These are phyloP conservation scores for Pinctada fucata DNA, from an alignment of 2,888 invertebrate species.

Conservation along the genomic window DNA sequence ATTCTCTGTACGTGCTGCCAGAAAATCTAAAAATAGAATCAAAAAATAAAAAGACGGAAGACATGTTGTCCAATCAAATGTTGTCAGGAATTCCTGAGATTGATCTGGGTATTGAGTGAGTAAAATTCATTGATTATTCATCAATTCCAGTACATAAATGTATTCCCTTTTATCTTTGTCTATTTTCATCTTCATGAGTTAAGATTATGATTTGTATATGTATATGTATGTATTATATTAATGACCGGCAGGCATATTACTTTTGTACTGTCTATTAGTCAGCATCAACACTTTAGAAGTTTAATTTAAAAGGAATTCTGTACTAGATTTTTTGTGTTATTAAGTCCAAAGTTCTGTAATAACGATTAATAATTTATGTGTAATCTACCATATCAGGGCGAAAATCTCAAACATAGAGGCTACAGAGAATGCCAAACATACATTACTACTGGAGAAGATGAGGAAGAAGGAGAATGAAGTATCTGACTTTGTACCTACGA, in stretches of 20 bases:
- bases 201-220: too few species aligned
- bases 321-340: too few species aligned
- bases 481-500: conserved; percentile 94
- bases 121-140: not conserved
- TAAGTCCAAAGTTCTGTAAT: too few species aligned
- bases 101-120: conserved; percentile 96
- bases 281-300: too few species aligned
- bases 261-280: too few species aligned
- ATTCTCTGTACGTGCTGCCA: conserved; percentile 85
- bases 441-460: conserved; percentile 90
- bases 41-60: conserved; percentile 91
- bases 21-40: conserved; percentile 89
- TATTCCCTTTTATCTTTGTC: too few species aligned
- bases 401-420: conserved; percentile 99
- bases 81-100: conserved; percentile 99
- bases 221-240: too few species aligned
- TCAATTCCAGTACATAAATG: too few species aligned
- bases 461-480: conserved; percentile 96
- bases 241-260: too few species aligned
- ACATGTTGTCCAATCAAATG: conserved; percentile 99
- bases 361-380: too few species aligned
- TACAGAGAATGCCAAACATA: conserved; percentile 98
- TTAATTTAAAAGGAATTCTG: too few species aligned
- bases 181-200: too few species aligned
- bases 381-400: conserved; percentile 80